Base-by-base conservation (phyloP, 2,888 invertebrate species). In the Sturmia bella region DNA sequence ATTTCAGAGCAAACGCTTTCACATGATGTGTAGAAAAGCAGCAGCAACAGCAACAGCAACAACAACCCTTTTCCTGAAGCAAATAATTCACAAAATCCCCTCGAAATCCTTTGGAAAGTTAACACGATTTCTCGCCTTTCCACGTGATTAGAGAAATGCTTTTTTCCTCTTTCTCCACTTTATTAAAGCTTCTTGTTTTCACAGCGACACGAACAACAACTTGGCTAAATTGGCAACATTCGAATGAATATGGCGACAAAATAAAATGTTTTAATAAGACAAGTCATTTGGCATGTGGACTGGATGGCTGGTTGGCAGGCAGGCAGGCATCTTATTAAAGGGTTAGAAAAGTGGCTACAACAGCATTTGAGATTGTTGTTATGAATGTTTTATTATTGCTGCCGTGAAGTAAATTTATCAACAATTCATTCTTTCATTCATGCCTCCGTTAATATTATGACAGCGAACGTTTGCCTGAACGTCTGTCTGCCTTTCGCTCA, bases 121-220 rank as follows among this genome's bases (percentile, higher is more conserved):
- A 66, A 19, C 72, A 73, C 78, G 66, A 89, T 90, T 89, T 90
- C 90, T 88, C 89, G 90, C 89, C 90, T 90, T 90, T 90, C 90
- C 89, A 89, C 89, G 87, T 89, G 89, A 90, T 90, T 89, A 84
- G 73, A 78, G 75, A 61, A 41, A 64, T 63, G 70, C 21, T 70
- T 59, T 50, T 7, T 54, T 54, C 48, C 48, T 48, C 4, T 13
- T 45, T 39, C 12, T 13, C 27, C 32, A 64, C 15, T 52, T 54
- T 54, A 32, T 43, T 43, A 6, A 73, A 75, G 61, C 70, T 75
- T 72, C 11, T n/a, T n/a, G n/a, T n/a, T n/a, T n/a, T 9, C 37
- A 64, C 52, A 50, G 17, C 19, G 43, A 70, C 64, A 75, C 45
- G 45, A 70, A 54, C 41, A 76, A 70, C 81, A 84, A 78, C 70